Evolutionary conservation across 2,113 vertebrate species (phyloP), one percentile per base, ranked within the genome.

Genomic region (Abramis brama): DNA sequence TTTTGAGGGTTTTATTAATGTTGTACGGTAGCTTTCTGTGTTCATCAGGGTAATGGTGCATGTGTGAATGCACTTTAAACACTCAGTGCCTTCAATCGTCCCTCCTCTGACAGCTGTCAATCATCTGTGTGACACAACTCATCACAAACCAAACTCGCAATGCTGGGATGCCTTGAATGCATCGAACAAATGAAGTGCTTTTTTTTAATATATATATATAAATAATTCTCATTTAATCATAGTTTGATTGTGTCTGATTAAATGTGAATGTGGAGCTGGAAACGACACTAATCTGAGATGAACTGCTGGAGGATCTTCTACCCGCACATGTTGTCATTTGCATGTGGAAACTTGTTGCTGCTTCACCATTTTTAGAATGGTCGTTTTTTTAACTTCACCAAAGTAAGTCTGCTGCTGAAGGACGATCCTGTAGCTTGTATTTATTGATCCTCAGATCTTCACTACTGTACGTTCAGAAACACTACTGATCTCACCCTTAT

Each of bases 241-340:
- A 55, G 50, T 55, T 55, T 19, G 12, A 50, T 55, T 19, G 50
- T 19, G 50, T 55, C 50, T 55, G 39, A 57, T 85, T 82, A 33
- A 88, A 76, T 73, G 55, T 88, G 36, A 0, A 64, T 87, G 86
- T 90, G 71, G 23, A 55, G 6, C 52, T 19, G 52, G 17, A 55
- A 39, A 6, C 8, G 19, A 79, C 77, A 60, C 77, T 57, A 21
- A 78, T 55, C 75, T 2, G 12, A 33, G 50, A 78, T 52, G 45
- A 30, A 76, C 15, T 47, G 3, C 73, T 52, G 47, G 27, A 77
- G 47, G 13, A 30, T 55, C 52, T 50, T 52, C 25, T 25, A 25
- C 30, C 55, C 3, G 76, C 50, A 50, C 47, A 15, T 15, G 47
- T 15, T 5, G 19, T 59, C 21, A 59, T 59, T 71, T 21, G 21